phyloP scores from a whole-genome alignment of 2,888 invertebrate species.

The Acanthopleura granulata region DNA sequence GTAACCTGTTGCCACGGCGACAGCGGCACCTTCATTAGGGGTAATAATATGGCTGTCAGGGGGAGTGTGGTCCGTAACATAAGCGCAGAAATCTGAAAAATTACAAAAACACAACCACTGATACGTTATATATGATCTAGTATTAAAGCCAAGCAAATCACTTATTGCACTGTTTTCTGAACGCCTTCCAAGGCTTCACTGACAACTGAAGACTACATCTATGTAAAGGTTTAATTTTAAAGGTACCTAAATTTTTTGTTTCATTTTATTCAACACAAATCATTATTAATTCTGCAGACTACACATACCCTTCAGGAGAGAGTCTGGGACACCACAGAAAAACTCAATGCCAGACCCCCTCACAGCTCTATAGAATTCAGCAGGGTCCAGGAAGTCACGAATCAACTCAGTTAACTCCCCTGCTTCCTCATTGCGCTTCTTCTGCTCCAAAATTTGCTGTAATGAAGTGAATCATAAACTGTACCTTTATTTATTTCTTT shows the following conservation, averaged over 20 bases:
- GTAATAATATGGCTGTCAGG: slow-evolving; percentile 68
- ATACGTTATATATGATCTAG: too few relatives aligned
- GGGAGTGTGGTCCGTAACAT: slow-evolving; percentile 66
- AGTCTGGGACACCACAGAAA: slow-evolving; percentile 71
- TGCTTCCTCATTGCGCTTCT: slow-evolving; percentile 63
- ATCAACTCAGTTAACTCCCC: slow-evolving; percentile 69
- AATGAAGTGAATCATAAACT: background rate
- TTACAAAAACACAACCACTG: background rate
- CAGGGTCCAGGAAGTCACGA: slow-evolving; percentile 69
- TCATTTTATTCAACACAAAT: too few relatives aligned
- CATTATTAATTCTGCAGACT: background rate
- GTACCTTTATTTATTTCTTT: too few relatives aligned
- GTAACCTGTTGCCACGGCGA: slow-evolving; percentile 70
- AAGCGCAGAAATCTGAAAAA: slow-evolving; percentile 70
- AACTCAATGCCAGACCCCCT: slow-evolving; percentile 68
- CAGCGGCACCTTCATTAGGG: slow-evolving; percentile 70
- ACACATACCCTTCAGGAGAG: slow-evolving; percentile 69
- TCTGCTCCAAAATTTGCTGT: slow-evolving; percentile 47
- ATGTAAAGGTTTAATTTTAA: too few relatives aligned
- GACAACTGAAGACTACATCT: too few relatives aligned
- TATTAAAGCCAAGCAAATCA: too few relatives aligned
- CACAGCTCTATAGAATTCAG: slow-evolving; percentile 68
- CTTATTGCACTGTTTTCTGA: too few relatives aligned
- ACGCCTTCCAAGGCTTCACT: too few relatives aligned
- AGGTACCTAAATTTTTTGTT: too few relatives aligned